These are phyloP conservation scores for Nomada flava DNA, from an alignment of 2,888 invertebrate species.

Conservation along the genomic window DNA sequence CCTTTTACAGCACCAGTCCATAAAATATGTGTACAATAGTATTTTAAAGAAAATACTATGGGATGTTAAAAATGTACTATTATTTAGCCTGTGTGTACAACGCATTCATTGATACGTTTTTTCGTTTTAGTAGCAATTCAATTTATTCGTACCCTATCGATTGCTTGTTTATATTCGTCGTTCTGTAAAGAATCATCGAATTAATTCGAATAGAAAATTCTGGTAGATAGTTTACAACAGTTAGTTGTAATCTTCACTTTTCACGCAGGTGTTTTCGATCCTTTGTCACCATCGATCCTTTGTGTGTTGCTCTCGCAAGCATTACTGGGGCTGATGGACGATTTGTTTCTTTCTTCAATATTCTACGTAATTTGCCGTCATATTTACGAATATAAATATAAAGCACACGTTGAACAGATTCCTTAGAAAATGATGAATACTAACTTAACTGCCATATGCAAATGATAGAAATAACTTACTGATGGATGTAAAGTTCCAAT, in stretches of 20 bases:
- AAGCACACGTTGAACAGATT: too few relatives aligned
- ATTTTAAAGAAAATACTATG: not conserved
- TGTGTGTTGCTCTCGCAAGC: not conserved
- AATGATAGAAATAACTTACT: too few relatives aligned
- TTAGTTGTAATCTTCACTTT: not conserved
- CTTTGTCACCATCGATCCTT: too few relatives aligned
- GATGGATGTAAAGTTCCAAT: too few relatives aligned
- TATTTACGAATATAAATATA: too few relatives aligned
- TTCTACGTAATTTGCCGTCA: too few relatives aligned
- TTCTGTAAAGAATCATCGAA: not conserved
- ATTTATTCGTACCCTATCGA: not conserved
- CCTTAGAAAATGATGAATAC: too few relatives aligned
- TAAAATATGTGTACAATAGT: not conserved
- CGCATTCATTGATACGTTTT: not conserved
- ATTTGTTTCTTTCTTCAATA: too few relatives aligned
- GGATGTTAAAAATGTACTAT: too few relatives aligned
- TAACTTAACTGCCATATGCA: too few relatives aligned
- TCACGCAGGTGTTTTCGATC: not conserved
- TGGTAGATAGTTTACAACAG: not conserved
- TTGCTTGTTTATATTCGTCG: not conserved
- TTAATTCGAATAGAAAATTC: not conserved
- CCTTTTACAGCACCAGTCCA: not conserved
- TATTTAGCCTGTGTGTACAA: not conserved
- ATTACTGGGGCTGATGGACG: not conserved
- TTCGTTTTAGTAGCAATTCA: not conserved